Evolutionary conservation across 2,113 vertebrate species (phyloP).

Genomic region (Oenanthe oenanthe): DNA sequence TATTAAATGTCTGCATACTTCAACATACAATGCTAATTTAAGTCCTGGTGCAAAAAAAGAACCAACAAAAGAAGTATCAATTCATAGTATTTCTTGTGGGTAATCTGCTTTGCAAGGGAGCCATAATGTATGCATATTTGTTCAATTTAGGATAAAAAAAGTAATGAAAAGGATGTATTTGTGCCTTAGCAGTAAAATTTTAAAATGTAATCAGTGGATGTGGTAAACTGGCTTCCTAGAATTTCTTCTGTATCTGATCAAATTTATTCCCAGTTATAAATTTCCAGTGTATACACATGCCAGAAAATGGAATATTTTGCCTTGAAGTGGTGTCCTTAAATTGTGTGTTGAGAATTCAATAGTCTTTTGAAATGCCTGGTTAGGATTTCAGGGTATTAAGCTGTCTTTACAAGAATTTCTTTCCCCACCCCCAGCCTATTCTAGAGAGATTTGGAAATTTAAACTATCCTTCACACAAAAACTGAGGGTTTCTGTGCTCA

Average conservation of each 20-base stretch:
- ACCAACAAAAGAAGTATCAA: background rate
- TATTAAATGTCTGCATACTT: background rate
- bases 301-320: background rate
- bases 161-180: background rate
- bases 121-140: background rate
- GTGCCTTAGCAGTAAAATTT: background rate
- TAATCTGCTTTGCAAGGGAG: background rate
- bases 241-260: background rate
- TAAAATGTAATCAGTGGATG: background rate
- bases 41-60: background rate
- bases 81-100: background rate
- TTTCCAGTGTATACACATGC: background rate
- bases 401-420: background rate
- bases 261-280: background rate
- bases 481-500: background rate
- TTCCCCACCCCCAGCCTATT: background rate
- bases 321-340: background rate
- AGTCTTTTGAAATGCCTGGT: background rate
- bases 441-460: background rate
- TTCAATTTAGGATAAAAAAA: background rate
- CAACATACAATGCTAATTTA: background rate
- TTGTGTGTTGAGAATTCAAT: background rate
- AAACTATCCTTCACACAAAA: background rate
- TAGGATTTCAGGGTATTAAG: slow-evolving; percentile 27
- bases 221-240: background rate